Percentiles rank a stretch among this genome's conserved stretches.
Evolutionary conservation across 1,140 invertebrate species (phyloP).

Genomic region (Plectus sambesii): DNA sequence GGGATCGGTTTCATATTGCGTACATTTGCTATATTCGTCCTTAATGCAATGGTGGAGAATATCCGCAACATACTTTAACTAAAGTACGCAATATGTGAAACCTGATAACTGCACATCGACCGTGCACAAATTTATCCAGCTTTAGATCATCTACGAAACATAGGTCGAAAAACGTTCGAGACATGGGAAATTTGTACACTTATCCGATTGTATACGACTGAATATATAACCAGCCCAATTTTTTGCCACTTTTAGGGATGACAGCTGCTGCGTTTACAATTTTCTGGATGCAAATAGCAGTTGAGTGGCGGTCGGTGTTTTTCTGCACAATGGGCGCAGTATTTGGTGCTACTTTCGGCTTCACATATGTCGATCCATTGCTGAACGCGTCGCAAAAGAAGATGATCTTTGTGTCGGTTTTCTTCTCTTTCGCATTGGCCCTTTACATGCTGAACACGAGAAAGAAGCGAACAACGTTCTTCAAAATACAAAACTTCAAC

Average conservation of each 20-base stretch:
- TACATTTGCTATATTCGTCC: neutral
- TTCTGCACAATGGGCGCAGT: conserved; percentile 22
- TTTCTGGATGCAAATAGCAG: conserved; percentile 27
- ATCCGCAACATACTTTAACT: conserved; percentile 1
- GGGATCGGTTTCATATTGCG: conserved; percentile 8
- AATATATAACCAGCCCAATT: neutral
- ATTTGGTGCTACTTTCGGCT: conserved; percentile 23
- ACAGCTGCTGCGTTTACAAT: conserved; percentile 33
- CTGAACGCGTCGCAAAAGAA: too few relatives aligned
- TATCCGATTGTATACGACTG: too few relatives aligned
- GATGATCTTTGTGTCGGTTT: too few relatives aligned
- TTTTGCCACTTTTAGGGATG: conserved; percentile 25
- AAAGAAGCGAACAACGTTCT: too few relatives aligned
- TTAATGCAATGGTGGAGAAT: neutral
- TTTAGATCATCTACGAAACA: neutral
- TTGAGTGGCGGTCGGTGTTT: conserved; percentile 28
- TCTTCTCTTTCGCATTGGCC: too few relatives aligned
- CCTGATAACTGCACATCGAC: conserved; percentile 1
- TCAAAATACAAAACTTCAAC: too few relatives aligned
- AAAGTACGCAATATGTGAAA: too few relatives aligned
- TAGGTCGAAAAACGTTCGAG: too few relatives aligned
- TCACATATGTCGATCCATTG: conserved; percentile 25
- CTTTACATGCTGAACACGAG: too few relatives aligned
- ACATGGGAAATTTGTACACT: too few relatives aligned
- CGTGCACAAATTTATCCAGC: conserved; percentile 8